Conservation (phyloP, 2,888 invertebrate species). For the Acanthosepion esculentum region DNA sequence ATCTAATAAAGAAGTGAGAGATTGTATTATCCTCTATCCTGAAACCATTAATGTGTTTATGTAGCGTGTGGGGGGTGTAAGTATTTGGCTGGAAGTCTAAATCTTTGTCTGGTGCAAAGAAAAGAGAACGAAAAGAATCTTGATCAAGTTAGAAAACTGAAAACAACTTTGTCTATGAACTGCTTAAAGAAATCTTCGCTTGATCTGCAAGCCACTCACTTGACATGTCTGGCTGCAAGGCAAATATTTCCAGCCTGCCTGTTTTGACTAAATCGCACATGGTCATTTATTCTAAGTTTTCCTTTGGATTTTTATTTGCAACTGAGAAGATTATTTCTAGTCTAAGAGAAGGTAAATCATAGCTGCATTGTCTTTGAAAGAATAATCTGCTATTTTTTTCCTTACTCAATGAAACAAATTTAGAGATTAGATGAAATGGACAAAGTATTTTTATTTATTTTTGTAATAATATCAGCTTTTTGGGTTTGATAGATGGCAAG, state of each 20-base stretch:
- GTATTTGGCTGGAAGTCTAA: not conserved
- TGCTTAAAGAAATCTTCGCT: not conserved
- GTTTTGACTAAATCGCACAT: not conserved
- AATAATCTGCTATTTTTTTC: not conserved
- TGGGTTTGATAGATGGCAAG: no score
- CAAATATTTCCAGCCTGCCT: conserved; percentile 2
- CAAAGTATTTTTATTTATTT: not conserved
- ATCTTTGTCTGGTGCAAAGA: not conserved
- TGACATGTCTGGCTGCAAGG: not conserved
- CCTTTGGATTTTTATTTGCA: not conserved
- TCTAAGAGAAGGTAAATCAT: not conserved
- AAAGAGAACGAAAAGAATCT: not conserved
- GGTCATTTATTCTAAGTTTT: not conserved
- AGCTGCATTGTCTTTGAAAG: not conserved
- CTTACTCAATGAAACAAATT: not conserved
- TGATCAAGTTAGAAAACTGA: not conserved
- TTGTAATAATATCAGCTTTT: no score
- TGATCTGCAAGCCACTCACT: not conserved
- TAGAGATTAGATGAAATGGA: not conserved
- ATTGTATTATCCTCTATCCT: no score
- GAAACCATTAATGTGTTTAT: no score
- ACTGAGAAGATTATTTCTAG: not conserved
- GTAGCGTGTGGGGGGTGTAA: no score
- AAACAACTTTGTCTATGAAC: not conserved
- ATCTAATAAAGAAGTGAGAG: no score